Evolutionary conservation across 2,113 vertebrate genomes (phyloP).

Genomic region (Pagrus major): DNA sequence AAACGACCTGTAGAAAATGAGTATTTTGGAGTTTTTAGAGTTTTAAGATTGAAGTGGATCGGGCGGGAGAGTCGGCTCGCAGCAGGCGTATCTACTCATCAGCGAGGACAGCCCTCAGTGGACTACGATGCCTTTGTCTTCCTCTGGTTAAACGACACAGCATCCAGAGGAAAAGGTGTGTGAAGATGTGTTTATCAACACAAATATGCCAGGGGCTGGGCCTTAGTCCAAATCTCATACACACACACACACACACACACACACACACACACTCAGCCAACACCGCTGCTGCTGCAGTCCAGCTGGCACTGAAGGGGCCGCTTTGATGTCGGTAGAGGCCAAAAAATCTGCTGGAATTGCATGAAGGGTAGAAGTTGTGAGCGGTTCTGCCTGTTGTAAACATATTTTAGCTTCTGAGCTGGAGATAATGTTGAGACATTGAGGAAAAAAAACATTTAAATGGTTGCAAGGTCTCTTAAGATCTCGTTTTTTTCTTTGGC

Average conservation of each 20-base stretch:
- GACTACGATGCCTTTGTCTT: constrained; percentile 7
- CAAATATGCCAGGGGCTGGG: constrained; percentile 53
- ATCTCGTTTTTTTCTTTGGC: constrained; percentile 13
- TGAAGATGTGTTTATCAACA: constrained; percentile 64
- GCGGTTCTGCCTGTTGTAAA: constrained; percentile 54
- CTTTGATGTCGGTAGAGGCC: constrained; percentile 71
- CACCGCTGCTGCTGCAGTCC: constrained; percentile 55
- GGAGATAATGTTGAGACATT: constrained; percentile 53
- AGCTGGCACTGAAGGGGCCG: constrained; percentile 66
- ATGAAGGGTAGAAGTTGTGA: constrained; percentile 61
- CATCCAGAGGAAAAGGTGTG: constrained; percentile 45
- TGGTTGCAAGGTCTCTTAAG: not conserved
- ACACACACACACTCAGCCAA: constrained; percentile 24
- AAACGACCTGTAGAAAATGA: constrained; percentile 34
- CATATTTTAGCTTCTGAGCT: constrained; percentile 54
- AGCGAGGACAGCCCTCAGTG: constrained; percentile 10
- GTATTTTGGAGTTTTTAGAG: not conserved
- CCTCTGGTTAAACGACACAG: constrained; percentile 27
- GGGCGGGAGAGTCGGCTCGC: not conserved
- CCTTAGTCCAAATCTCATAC: constrained; percentile 49
- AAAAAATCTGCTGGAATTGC: constrained; percentile 62
- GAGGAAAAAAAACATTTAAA: constrained; percentile 52
- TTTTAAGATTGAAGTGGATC: not conserved
- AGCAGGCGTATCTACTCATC: constrained; percentile 20
- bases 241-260: constrained; percentile 37